Base-by-base conservation (phyloP, 64 coral and sea anemone species). In the Stylophora pistillata region DNA sequence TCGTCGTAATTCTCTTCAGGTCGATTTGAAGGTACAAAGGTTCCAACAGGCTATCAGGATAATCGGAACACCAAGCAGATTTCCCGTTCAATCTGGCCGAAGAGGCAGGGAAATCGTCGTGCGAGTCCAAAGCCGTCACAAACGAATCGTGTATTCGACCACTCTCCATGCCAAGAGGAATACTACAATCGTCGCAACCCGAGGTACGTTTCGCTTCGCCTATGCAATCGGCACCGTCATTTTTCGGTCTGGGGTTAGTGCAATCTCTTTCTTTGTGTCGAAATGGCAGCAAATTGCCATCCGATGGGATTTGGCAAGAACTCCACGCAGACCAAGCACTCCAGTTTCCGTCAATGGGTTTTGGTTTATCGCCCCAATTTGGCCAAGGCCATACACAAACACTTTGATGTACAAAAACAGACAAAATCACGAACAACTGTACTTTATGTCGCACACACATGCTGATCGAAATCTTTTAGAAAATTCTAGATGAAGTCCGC, bases 21-120 rank as follows among this genome's bases (percentile, higher is more conserved):
- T 97, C 91, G 41, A 97, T 68, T 89, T 97, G 87, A 16, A 97
- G 92, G 68, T 93, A 93, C 71, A 97, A 66, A 78, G 86, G 74
- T 34, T 71, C 81, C 29, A 52, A 47, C 26, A 86, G 60, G 29
- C 16, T 82, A 13, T 82, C 62, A 20, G 80, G 80, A 86, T 73
- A 71, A 53, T 73, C 77, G 15, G 85, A 78, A 77, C 95, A 97
- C 95, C 95, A 97, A 15, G 95, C 90, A 0, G 95, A 97, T 55
- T 89, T 79, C 12, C 91, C 82, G 80, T 97, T 93, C 64, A 97
- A 86, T 57, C 95, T 82, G 10, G 74, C 87, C 56, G 86, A 59
- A 15, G 30, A 59, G 56, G 91, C 61, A 54, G 95, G 95, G 31
- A 93, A 97, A 47, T 97, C 82, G 34, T 82, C 81, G 52, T 97